Percentiles rank a stretch among this genome's conserved stretches.
Conservation (phyloP, 2,888 invertebrate species). For the Amphipoea lucens region DNA sequence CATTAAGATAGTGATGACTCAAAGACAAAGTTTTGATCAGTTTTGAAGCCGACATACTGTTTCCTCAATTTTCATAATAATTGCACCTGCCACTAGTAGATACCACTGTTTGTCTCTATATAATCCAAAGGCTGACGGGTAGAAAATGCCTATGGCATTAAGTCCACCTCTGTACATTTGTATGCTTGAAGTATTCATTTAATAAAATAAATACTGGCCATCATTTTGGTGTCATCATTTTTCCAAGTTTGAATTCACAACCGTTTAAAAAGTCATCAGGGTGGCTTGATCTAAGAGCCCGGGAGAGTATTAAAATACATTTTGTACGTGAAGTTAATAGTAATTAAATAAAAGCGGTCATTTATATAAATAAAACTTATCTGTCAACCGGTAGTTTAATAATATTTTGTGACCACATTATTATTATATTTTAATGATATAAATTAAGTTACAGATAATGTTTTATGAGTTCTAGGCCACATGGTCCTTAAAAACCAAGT, state of each 20-base stretch:
- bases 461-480: conserved; percentile 30
- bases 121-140: too few relatives aligned
- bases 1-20: not conserved
- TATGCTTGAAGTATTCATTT: too few relatives aligned
- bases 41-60: not conserved
- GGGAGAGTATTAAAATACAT: not conserved
- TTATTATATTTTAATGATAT: not conserved
- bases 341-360: not conserved
- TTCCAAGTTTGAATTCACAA: not conserved
- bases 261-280: not conserved
- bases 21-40: not conserved
- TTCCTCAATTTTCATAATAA: too few relatives aligned
- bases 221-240: not conserved
- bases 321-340: not conserved
- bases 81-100: too few relatives aligned
- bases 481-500: conserved; percentile 46
- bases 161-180: too few relatives aligned
- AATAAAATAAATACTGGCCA: not conserved
- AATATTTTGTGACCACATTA: not conserved
- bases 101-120: too few relatives aligned
- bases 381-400: not conserved
- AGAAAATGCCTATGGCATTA: too few relatives aligned
- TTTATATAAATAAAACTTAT: conserved; percentile 6
- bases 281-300: not conserved
- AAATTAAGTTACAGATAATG: conserved; percentile 13